phyloP scores from a whole-genome alignment of 1,140 invertebrate species.

The Hirudo medicinalis region DNA sequence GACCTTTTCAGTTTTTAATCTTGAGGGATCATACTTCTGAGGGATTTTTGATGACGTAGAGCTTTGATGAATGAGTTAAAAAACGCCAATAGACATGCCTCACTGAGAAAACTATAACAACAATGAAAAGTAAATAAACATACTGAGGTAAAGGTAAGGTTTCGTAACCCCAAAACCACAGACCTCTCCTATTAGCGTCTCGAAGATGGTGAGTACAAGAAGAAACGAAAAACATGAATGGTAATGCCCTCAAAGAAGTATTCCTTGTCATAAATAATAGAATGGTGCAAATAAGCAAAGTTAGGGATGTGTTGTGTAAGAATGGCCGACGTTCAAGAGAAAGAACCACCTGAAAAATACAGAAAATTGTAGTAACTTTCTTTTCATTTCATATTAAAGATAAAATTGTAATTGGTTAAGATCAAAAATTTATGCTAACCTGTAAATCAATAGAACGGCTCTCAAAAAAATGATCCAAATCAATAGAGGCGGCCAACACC shows the following conservation, averaged over 20 bases:
- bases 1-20: too few species aligned
- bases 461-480: not conserved
- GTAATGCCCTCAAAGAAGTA: not conserved
- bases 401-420: not conserved
- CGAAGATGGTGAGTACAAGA: slow-evolving; percentile 3
- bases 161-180: not conserved
- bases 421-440: not conserved
- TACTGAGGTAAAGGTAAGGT: not conserved
- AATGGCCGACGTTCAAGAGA: not conserved
- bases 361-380: too few species aligned
- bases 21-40: not conserved
- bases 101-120: not conserved
- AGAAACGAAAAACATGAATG: not conserved
- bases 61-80: not conserved
- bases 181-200: slow-evolving; percentile 1
- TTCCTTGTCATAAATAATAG: not conserved
- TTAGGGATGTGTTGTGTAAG: slow-evolving; percentile 9
- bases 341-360: not conserved
- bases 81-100: not conserved
- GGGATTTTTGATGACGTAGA: not conserved
- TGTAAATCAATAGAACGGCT: not conserved
- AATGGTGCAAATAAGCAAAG: not conserved
- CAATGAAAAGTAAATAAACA: not conserved
- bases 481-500: not conserved
- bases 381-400: too few species aligned